Base-by-base conservation (phyloP, 92 coral and sea anemone species). In the Paragorgia papillata region DNA sequence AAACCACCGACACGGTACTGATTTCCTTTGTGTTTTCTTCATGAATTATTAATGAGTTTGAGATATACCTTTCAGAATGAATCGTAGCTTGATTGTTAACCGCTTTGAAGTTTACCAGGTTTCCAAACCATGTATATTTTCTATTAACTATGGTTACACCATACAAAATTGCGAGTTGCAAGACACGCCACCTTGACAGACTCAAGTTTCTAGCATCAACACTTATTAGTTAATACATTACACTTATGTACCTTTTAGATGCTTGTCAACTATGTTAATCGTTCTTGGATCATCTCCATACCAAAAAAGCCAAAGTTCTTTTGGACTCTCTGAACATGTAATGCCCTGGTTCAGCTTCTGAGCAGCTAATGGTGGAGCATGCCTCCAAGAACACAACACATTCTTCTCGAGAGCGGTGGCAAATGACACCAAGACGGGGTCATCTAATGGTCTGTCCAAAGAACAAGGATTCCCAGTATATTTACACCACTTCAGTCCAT, bases 251-350 rank as follows among this genome's bases (percentile, higher is more conserved):
- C 99, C 99, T 91, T 81, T 88, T 27, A 95, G 73, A 43, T 85
- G 91, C 17, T 89, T 79, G 24, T 96, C 90, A 18, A 95, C 91
- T 56, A 95, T 91, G 56, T 93, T 90, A 31, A 79, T 86, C 28
- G 92, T 75, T 62, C 84, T 91, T 0, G 95, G 99, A 71, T 95
- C 99, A 68, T 95, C 99, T 4, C 97, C 97, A 89, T 88, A 95
- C 99, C 99, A 95, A 64, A 95, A 95, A 6, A 95, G 82, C 99
- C 99, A 95, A 69, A 95, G 83, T 77, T 95, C 99, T 62, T 95
- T 95, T 27, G 90, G 86, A 67, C 85, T 70, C 40, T 51, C 85
- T 73, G 86, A 79, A 29, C 80, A 61, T 22, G 80, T 76, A 14
- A 82, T 32, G 15, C 62, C 85, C 57, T 73, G 66, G 40, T 71